Evolutionary conservation across 2,888 invertebrate species (phyloP).

Genomic region (Prionchulus punctatus): DNA sequence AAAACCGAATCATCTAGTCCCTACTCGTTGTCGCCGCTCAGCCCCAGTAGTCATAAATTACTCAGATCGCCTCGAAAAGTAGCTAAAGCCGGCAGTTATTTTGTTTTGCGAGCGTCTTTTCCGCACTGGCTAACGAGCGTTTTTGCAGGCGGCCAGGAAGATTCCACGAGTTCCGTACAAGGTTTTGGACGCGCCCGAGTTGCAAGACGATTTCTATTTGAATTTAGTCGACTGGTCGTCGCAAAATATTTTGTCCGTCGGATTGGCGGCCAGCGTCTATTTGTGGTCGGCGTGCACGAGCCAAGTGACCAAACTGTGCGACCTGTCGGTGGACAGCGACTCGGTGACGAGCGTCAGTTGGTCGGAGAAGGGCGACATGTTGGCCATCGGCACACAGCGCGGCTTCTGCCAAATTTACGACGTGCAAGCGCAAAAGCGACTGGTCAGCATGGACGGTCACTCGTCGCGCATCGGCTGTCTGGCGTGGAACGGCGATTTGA

Average conservation of each 20-base stretch:
- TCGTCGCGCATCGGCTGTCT: slow-evolving; percentile 24
- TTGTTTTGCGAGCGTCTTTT: neutral
- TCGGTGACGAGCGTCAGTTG: slow-evolving; percentile 95
- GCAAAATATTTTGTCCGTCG: slow-evolving; percentile 93
- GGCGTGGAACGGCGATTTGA: slow-evolving; percentile 30
- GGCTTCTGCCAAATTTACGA: slow-evolving; percentile 92
- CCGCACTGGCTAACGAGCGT: too few relatives aligned
- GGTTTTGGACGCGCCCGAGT: slow-evolving; percentile 81
- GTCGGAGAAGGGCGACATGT: slow-evolving; percentile 88
- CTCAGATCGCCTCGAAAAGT: slow-evolving; percentile 77
- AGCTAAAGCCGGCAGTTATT: neutral
- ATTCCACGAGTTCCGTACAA: slow-evolving; percentile 97
- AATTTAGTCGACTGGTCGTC: slow-evolving; percentile 99
- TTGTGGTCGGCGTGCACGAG: slow-evolving; percentile 98
- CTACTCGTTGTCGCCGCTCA: slow-evolving; percentile 84
- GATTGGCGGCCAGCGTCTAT: slow-evolving; percentile 90
- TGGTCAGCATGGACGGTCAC: slow-evolving; percentile 35
- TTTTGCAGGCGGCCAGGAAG: slow-evolving; percentile 63
- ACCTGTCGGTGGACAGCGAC: slow-evolving; percentile 71
- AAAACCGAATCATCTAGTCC: slow-evolving; percentile 38
- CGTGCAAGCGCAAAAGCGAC: slow-evolving; percentile 76
- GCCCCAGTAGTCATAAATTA: slow-evolving; percentile 81
- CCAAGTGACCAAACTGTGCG: slow-evolving; percentile 88
- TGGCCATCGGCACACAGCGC: slow-evolving; percentile 93
- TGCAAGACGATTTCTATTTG: slow-evolving; percentile 96